Evolutionary conservation across 2,797 vertebrate species (phyloP), one percentile per base, ranked within the genome.

Genomic region (Aplochiton taeniatus): DNA sequence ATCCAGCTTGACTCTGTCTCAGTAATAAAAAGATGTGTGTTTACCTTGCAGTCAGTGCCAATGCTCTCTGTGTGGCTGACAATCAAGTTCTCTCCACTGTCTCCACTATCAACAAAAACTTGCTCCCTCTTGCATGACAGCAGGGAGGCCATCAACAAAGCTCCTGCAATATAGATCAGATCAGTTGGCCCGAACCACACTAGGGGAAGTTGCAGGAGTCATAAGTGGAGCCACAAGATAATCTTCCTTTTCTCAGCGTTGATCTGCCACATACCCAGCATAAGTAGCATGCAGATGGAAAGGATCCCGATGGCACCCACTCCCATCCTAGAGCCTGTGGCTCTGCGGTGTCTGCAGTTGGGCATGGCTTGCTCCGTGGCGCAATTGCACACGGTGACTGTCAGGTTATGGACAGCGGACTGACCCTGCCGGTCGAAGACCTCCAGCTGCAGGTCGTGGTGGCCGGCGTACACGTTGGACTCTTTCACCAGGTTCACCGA

Each of bases 321-420:
- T 43, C 79, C 75, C 1, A 76, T 2, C 31, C 16, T 0, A 7
- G 58, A 0, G 4, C 18, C 0, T 0, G 11, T 9, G 4, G 17
- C 0, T 45, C 44, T 66, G 43, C n/a, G 69, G 1, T 4, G 0
- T 0, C 9, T 41, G 63, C 91, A 93, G 65, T 65, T 68, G 1
- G 71, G 50, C 2, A 0, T 69, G 11, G 20, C 58, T 0, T 46
- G 9, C 8, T 44, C 0, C 4, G 67, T 0, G 6, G 16, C 0
- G 61, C 92, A 93, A n/a, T 78, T 58, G 9, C 92, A 93, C 56
- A 93, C 91, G 5, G 68, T 82, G 4, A 92, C 72, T 0, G 87
- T 74, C 48, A 93, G 47, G 62, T 83, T 89, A 52, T 90, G 80
- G 0, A 78, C 1, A 5, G 65, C 49, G 0, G 4, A 31, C 0